phyloP scores from a whole-genome alignment of 2,113 vertebrate genomes.

The Mola mola region DNA sequence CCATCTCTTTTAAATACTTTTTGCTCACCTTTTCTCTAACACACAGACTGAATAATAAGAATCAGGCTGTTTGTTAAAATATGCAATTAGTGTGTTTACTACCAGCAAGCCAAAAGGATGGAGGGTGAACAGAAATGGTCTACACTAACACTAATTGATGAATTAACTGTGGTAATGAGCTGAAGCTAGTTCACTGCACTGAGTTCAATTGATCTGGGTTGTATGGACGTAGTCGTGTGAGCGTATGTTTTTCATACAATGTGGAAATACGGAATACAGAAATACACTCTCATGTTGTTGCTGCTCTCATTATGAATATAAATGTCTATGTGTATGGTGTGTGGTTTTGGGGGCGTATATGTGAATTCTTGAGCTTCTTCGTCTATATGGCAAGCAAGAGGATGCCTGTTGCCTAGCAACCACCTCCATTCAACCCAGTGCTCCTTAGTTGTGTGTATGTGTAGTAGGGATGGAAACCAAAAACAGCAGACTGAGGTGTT shows the following conservation, averaged over 20 bases:
- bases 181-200: not conserved
- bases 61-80: slow-evolving; percentile 4
- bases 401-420: slow-evolving; percentile 84
- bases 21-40: slow-evolving; percentile 38
- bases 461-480: slow-evolving; percentile 11
- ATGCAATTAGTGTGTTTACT: slow-evolving; percentile 28
- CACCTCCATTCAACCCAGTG: slow-evolving; percentile 52
- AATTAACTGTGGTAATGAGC: slow-evolving; percentile 19
- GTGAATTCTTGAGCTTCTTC: slow-evolving; percentile 30
- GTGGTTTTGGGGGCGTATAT: not conserved
- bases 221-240: too few species aligned
- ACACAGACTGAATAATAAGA: slow-evolving; percentile 13
- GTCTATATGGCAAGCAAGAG: slow-evolving; percentile 73
- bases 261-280: slow-evolving; percentile 45
- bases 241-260: too few species aligned
- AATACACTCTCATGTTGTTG: slow-evolving; percentile 23
- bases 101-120: not conserved
- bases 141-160: slow-evolving; percentile 10
- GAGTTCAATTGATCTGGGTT: slow-evolving; percentile 31
- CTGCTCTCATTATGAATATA: slow-evolving; percentile 20
- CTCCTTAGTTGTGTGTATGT: slow-evolving; percentile 23
- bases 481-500: slow-evolving; percentile 49
- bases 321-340: not conserved
- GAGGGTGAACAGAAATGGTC: not conserved
- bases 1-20: slow-evolving; percentile 41